These are phyloP conservation scores for Abrostola triplasia DNA, from an alignment of 2,888 invertebrate genomes.

Conservation along the genomic window DNA sequence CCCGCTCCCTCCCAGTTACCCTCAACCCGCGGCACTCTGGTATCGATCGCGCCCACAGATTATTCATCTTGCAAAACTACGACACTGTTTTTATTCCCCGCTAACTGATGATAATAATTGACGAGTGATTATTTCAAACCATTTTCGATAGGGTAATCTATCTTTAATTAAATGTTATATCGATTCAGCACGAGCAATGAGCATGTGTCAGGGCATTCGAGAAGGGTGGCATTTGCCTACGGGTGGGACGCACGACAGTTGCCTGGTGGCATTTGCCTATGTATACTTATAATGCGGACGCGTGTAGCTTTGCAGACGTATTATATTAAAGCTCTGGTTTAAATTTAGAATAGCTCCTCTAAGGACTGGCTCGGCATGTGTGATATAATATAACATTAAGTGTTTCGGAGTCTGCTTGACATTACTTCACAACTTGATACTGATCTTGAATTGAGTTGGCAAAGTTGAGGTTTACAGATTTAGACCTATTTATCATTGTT, in stretches of 20 bases:
- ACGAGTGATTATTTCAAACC: slow-evolving; percentile 24
- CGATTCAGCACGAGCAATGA: background rate
- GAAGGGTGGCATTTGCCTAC: slow-evolving; percentile 12
- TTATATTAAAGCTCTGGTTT: slow-evolving; percentile 19
- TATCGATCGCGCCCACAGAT: slow-evolving; percentile 86
- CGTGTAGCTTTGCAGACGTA: slow-evolving; percentile 15
- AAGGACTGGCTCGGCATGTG: slow-evolving; percentile 15
- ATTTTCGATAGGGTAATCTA: slow-evolving; percentile 8
- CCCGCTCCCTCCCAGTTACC: slow-evolving; percentile 56
- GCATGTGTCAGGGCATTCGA: background rate
- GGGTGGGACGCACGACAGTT: slow-evolving; percentile 4
- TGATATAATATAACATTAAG: slow-evolving; percentile 3
- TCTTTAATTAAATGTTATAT: background rate
- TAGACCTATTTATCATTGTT: slow-evolving; percentile 3
- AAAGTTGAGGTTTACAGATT: slow-evolving; percentile 3
- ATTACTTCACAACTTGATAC: background rate
- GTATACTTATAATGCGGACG: slow-evolving; percentile 11
- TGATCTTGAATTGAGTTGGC: slow-evolving; percentile 2
- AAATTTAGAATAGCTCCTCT: slow-evolving; percentile 41
- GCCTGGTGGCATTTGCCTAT: background rate
- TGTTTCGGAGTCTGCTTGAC: slow-evolving; percentile 8
- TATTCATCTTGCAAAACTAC: slow-evolving; percentile 83
- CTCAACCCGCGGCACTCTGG: slow-evolving; percentile 70
- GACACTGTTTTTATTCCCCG: slow-evolving; percentile 64
- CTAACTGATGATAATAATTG: slow-evolving; percentile 42